phyloP scores from a whole-genome alignment of 2,113 vertebrate species.

The Xenopus tropicalis region DNA sequence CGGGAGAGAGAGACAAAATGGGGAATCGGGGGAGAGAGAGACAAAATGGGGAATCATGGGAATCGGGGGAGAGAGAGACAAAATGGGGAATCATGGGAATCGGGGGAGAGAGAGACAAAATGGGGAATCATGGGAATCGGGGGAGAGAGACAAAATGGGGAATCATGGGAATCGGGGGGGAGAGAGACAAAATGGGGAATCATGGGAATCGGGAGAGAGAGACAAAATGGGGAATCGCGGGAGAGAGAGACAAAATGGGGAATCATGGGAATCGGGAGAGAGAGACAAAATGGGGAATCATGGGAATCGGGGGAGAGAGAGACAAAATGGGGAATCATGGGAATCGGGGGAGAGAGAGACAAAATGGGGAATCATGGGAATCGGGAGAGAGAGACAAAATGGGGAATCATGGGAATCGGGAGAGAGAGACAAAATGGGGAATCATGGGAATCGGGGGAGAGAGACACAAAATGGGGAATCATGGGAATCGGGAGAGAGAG shows the following conservation, averaged over 20 bases:
- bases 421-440: not conserved
- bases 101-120: constrained; percentile 45
- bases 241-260: not conserved
- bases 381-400: no score
- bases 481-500: constrained; percentile 7
- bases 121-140: constrained; percentile 4
- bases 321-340: constrained; percentile 21
- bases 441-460: constrained; percentile 62
- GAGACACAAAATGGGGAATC: not conserved
- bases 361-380: constrained; percentile 2
- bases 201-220: constrained; percentile 10
- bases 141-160: not conserved
- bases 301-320: constrained; percentile 3
- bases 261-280: constrained; percentile 49
- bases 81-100: constrained; percentile 55
- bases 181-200: not conserved
- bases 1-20: no score
- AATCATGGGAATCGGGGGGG: constrained; percentile 61
- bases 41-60: not conserved
- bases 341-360: constrained; percentile 59
- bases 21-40: constrained; percentile 63
- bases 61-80: constrained; percentile 6
- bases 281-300: not conserved
- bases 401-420: no score
- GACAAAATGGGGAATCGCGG: no score